Conservation (phyloP, 2,888 invertebrate genomes). For the Gibbula magus region DNA sequence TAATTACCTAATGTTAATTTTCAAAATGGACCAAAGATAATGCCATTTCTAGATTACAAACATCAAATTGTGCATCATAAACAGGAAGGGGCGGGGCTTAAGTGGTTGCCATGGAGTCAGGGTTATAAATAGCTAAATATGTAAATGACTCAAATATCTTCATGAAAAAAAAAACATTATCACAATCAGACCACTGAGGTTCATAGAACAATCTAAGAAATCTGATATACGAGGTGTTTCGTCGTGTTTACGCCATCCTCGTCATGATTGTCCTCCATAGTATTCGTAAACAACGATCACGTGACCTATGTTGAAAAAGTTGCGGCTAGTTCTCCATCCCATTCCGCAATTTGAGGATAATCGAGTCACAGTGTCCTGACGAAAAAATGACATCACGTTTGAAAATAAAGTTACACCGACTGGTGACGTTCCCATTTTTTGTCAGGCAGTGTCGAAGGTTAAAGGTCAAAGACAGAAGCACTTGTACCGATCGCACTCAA, state of each 20-base stretch:
- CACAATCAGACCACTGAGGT: constrained; percentile 8
- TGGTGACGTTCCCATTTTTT: background rate
- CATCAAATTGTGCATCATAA: background rate
- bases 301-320: background rate
- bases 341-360: background rate
- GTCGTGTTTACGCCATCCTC: background rate
- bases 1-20: no score
- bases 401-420: constrained; percentile 1
- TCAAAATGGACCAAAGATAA: background rate
- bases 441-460: background rate
- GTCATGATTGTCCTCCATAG: background rate
- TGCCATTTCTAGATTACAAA: background rate
- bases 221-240: background rate
- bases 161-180: background rate
- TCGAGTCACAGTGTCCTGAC: background rate
- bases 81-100: background rate
- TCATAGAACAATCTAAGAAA: constrained; percentile 2
- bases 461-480: background rate
- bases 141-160: background rate
- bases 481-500: background rate
- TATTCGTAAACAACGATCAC: background rate
- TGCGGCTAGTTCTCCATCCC: background rate
- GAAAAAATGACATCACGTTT: background rate
- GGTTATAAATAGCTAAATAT: constrained; percentile 13
- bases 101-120: background rate